Base-by-base conservation (phyloP, 2,888 invertebrate genomes). In the Acronicta psi region DNA sequence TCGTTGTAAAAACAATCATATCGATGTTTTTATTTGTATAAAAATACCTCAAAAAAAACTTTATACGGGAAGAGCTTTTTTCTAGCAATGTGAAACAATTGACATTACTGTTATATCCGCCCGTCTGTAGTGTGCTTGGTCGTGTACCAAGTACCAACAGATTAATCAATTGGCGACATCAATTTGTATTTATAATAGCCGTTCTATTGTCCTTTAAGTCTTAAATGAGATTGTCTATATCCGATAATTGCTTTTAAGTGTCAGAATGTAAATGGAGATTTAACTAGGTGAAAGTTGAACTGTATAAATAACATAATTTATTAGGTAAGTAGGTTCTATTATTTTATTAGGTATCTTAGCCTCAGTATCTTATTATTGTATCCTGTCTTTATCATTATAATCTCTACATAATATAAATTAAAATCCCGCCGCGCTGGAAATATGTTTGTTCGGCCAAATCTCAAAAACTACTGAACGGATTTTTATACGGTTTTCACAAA, bases 141-240 rank as follows among this genome's bases (percentile, higher is more conserved):
- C 62, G 61, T 59, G 50, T 68, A 71, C 79, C 72, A 74, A 74
- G 63, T 66, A 68, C 54, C 60, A 70, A 64, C 61, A 71, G 65
- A 75, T 75, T 75, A 70, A 79, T 77, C 77, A 75, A 76, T 74
- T 69, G 71, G 51, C 68, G 64, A 75, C 74, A 71, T 68, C 73
- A 63, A 75, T 79, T 77, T 72, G 77, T 77, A 71, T 57, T 75
- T 75, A 69, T 72, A 76, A 75, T 73, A 58, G 60, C 37, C 46
- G 54, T 41, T 65, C 50, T 40, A 63, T 66, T 66, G 70, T 75
- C 53, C 50, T 63, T 58, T 63, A 50, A 34, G 51, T 50, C 50
- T 50, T 66, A 58, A 71, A 62, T 70, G 53, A 51, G 58, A 54
- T 43, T 58, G 65, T 70, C 65, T 58, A 44, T 47, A 64, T 51